Conservation (phyloP, 2,797 vertebrate species). For the Lithobates sylvaticus region DNA sequence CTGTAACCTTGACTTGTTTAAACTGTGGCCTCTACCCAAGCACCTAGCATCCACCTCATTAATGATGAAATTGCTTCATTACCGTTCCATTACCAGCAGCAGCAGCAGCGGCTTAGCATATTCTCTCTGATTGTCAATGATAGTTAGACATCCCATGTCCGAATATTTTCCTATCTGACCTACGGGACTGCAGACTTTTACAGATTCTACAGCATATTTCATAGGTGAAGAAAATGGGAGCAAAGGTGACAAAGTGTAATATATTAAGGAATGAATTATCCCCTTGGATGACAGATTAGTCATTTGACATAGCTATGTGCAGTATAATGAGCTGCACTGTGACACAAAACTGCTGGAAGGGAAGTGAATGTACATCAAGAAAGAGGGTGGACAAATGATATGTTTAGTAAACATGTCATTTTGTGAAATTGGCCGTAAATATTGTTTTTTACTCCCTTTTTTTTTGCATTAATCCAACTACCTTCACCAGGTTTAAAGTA, state of each 20-base stretch:
- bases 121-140: conserved; percentile 4
- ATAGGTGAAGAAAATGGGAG: neutral
- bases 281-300: neutral
- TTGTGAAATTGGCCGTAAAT: neutral
- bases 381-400: neutral
- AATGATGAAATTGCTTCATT: conserved; percentile 52
- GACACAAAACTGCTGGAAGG: neutral
- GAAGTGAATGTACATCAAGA: neutral
- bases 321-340: neutral
- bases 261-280: neutral
- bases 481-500: neutral
- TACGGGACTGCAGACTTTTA: neutral
- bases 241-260: neutral
- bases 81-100: conserved; percentile 25
- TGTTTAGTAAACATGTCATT: neutral
- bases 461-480: neutral
- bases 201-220: neutral
- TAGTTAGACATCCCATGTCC: conserved; percentile 1
- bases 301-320: neutral
- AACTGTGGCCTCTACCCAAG: conserved; percentile 28
- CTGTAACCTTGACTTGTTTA: conserved; percentile 32
- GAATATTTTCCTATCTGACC: conserved; percentile 27
- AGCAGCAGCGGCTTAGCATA: neutral
- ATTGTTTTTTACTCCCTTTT: neutral
- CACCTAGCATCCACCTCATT: conserved; percentile 38